These are phyloP conservation scores for Bos taurus DNA, from an alignment of 2,113 vertebrate genomes.

Conservation along the genomic window ARS-UCD2.0 NC_037348.1:2089501-2090000, in stretches of 20 bases:
- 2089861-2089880: neutral
- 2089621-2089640: neutral
- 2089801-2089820: neutral
- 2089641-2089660: neutral
- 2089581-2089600: neutral
- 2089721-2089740: neutral
- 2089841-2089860: neutral
- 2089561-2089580: neutral
- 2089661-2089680: neutral
- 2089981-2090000: neutral
- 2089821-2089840: neutral
- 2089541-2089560: fast-evolving
- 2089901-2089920: neutral
- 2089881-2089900: neutral
- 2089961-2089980: neutral
- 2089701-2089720: neutral
- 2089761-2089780: neutral
- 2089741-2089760: neutral
- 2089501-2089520: neutral
- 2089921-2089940: neutral
- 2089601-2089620: neutral
- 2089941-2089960: neutral
- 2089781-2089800: neutral
- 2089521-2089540: neutral
- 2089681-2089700: neutral